Evolutionary conservation across 1,140 invertebrate species (phyloP), one percentile per base, ranked within the genome.

Genomic region (Drosophila kanapiae): DNA sequence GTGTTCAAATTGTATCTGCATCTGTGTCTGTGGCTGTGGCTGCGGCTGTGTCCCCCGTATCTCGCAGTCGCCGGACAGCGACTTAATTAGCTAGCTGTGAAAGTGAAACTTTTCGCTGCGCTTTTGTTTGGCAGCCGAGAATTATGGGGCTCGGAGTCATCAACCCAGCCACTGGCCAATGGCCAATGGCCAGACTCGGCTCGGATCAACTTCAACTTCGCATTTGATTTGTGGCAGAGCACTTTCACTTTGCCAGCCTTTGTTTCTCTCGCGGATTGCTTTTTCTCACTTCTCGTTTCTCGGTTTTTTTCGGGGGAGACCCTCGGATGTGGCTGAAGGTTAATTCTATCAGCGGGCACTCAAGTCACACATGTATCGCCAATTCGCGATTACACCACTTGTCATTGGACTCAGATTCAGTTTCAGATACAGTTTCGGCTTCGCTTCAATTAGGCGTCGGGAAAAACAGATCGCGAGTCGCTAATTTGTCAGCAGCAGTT

Each of bases 191-290:
- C 67, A 70, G 42, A 35, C 38, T 13, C 37, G 67, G 14, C 45
- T 23, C 35, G 16, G 57, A 67, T 53, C 40, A 57, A 38, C 54
- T 59, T 29, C 58, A 56, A 57, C 23, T 23, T 43, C 47, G 62
- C 38, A 62, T 86, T 78, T 83, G 80, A 87, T 87, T 87, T 88
- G 84, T 88, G 72, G 80, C 65, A 29, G 51, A 74, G 75, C 76
- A 77, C 83, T 87, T 87, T 87, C 83, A 87, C 83, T 87, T 88
- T 77, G 51, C n/a, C 59, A 56, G 56, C 42, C 43, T 63, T 35
- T 49, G 61, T 64, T 57, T 35, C 18, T 27, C 18, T 27, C 8
- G 13, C 18, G 13, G 13, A 18, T 4, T 47, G 51, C 4, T 47
- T 43, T 53, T 43, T 57, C 40, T 16, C 23, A 63, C 23, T 37